These are phyloP conservation scores for Agonopterix alstromeriana DNA, from an alignment of 2,888 invertebrate genomes.

Conservation along the genomic window DNA sequence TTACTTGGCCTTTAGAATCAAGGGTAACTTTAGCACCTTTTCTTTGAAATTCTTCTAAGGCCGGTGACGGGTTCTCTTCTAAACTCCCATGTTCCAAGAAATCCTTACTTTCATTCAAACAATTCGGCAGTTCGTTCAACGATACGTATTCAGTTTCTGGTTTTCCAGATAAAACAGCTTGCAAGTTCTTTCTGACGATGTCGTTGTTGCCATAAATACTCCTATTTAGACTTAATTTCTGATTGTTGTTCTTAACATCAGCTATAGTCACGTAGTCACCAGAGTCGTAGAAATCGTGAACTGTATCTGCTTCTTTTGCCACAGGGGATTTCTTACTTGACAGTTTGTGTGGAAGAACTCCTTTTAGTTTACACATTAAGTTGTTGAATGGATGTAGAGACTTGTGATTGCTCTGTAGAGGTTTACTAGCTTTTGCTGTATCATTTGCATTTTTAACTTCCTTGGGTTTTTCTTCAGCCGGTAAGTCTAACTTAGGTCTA, in stretches of 20 bases:
- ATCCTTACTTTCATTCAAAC: constrained; percentile 59
- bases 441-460: constrained; percentile 33
- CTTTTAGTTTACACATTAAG: constrained; percentile 83
- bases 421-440: constrained; percentile 36
- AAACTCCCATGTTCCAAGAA: constrained; percentile 47
- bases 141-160: constrained; percentile 87
- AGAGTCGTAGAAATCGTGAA: constrained; percentile 75
- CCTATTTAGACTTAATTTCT: constrained; percentile 68
- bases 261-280: constrained; percentile 93
- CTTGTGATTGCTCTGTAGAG: constrained; percentile 45
- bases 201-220: constrained; percentile 81
- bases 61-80: constrained; percentile 43
- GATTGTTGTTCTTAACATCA: constrained; percentile 87
- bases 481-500: constrained; percentile 61
- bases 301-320: constrained; percentile 56
- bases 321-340: constrained; percentile 69
- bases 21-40: constrained; percentile 88
- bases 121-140: constrained; percentile 84
- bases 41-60: constrained; percentile 60
- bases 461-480: constrained; percentile 45
- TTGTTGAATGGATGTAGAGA: constrained; percentile 81
- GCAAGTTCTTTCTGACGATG: constrained; percentile 79
- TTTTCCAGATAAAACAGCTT: constrained; percentile 77
- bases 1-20: constrained; percentile 91
- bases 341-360: constrained; percentile 74